Conservation (phyloP, 2,888 invertebrate species). For the Galerucella calmariensis region DNA sequence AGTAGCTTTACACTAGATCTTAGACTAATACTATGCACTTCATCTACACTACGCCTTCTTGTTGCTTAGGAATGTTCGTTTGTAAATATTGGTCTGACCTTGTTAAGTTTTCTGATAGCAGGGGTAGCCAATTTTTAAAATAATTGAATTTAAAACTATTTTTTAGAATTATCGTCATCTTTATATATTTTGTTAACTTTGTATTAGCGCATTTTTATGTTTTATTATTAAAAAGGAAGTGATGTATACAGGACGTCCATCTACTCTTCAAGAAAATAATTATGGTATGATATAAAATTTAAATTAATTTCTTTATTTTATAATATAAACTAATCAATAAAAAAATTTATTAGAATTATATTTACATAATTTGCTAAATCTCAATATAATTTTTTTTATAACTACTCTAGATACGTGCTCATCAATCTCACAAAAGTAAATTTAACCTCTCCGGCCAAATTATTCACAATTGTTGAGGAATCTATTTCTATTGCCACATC, state of each 20-base stretch:
- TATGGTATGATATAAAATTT: not conserved
- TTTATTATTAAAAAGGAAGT: slow-evolving; percentile 3
- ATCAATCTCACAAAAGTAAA: too few species aligned
- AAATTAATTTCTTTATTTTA: not conserved
- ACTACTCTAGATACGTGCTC: too few species aligned
- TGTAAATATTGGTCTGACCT: slow-evolving; percentile 61
- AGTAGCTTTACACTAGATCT: slow-evolving; percentile 16
- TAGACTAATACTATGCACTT: slow-evolving; percentile 30
- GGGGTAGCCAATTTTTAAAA: slow-evolving; percentile 55
- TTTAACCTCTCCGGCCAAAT: too few species aligned
- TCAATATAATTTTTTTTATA: not conserved
- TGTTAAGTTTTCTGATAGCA: slow-evolving; percentile 59
- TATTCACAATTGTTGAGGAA: too few species aligned
- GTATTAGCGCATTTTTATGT: slow-evolving; percentile 5
- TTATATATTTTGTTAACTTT: slow-evolving; percentile 25
- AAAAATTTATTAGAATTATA: not conserved
- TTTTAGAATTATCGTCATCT: slow-evolving; percentile 31
- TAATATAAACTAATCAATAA: not conserved
- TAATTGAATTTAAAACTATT: slow-evolving; percentile 38
- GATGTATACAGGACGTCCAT: not conserved
- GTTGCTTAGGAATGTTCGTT: slow-evolving; percentile 61
- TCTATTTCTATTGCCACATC: too few species aligned
- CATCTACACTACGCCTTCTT: slow-evolving; percentile 50
- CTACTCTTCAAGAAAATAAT: not conserved
- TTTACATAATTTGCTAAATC: not conserved